Conservation (phyloP, 2,113 vertebrate genomes). For the Nycticebus coucang region DNA sequence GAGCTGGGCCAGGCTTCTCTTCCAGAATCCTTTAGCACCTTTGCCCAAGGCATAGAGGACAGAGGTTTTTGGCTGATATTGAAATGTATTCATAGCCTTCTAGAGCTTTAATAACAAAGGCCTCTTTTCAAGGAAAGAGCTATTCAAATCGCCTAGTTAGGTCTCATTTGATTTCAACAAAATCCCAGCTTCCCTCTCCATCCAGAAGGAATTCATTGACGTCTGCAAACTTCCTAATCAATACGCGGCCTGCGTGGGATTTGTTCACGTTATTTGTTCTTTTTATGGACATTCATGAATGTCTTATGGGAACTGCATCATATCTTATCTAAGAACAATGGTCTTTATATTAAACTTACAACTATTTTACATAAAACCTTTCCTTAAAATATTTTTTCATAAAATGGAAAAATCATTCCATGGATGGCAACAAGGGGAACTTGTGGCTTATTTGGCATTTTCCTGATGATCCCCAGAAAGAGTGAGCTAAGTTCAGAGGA, state of each 20-base stretch:
- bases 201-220: background rate
- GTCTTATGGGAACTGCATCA: background rate
- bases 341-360: background rate
- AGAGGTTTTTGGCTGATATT: background rate
- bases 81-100: background rate
- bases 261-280: background rate
- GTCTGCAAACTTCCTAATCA: background rate
- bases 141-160: background rate
- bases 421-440: background rate
- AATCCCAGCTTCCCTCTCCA: slow-evolving; percentile 1
- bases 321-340: background rate
- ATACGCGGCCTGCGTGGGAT: background rate
- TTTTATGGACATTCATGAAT: background rate
- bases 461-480: background rate
- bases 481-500: background rate
- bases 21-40: background rate
- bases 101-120: background rate
- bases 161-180: background rate
- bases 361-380: background rate
- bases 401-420: background rate
- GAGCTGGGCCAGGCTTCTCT: background rate
- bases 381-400: background rate
- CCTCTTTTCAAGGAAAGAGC: background rate
- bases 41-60: background rate
- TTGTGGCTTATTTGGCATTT: background rate